phyloP scores from a whole-genome alignment of 2,888 invertebrate genomes.

The Scotopteryx bipunctaria region DNA sequence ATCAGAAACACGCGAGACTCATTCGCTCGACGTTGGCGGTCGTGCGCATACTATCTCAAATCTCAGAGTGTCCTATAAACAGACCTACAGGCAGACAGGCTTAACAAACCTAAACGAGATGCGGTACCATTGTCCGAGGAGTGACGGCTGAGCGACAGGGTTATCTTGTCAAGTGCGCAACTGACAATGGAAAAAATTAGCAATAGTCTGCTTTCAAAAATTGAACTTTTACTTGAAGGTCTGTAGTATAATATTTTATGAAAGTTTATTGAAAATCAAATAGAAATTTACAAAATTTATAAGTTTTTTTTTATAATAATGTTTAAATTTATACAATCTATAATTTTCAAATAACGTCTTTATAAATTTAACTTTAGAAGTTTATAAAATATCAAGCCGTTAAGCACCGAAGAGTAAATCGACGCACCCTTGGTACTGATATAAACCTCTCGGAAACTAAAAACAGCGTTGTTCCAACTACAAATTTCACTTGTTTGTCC shows the following conservation, averaged over 20 bases:
- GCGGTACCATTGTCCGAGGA: conserved; percentile 62
- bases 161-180: conserved; percentile 31
- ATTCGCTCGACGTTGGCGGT: conserved; percentile 66
- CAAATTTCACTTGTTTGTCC: conserved; percentile 76
- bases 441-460: conserved; percentile 63
- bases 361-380: too few relatives aligned
- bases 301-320: too few relatives aligned
- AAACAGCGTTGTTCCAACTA: conserved; percentile 69
- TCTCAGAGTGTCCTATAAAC: conserved; percentile 71
- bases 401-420: conserved; percentile 17
- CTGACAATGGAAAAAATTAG: conserved; percentile 24
- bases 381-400: too few relatives aligned
- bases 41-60: conserved; percentile 62
- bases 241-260: too few relatives aligned
- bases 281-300: too few relatives aligned
- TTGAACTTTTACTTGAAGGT: too few relatives aligned
- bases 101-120: conserved; percentile 72
- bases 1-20: conserved; percentile 8
- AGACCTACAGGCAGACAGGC: conserved; percentile 68
- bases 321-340: too few relatives aligned
- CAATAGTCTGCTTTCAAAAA: conserved; percentile 4
- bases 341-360: too few relatives aligned
- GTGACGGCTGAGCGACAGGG: conserved; percentile 33
- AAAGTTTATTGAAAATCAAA: too few relatives aligned
- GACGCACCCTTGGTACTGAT: conserved; percentile 52